Evolutionary conservation across 1,140 invertebrate species (phyloP).

Genomic region (Aphidius gifuensis): DNA sequence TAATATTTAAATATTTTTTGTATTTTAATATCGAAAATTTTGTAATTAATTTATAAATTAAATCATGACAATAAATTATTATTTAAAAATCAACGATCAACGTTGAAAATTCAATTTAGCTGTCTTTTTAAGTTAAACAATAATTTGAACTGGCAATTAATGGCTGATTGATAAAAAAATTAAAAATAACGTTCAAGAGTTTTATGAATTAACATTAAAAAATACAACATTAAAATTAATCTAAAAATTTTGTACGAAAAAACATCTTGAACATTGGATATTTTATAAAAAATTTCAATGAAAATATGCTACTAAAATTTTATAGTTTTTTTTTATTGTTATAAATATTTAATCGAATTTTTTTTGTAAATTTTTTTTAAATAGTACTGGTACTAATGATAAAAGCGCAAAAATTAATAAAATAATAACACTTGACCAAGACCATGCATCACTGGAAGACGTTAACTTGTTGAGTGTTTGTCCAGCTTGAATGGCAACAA

Average conservation of each 20-base stretch:
- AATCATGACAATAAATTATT: too few relatives aligned
- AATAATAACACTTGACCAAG: constrained; percentile 80
- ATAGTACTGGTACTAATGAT: constrained; percentile 85
- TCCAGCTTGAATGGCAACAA: constrained; percentile 96
- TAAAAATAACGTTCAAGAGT: too few relatives aligned
- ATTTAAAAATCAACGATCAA: constrained; percentile 1
- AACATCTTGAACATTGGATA: too few relatives aligned
- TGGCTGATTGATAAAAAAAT: too few relatives aligned
- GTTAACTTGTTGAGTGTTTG: constrained; percentile 92
- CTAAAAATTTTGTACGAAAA: too few relatives aligned
- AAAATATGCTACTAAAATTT: too few relatives aligned
- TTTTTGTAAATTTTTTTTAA: constrained; percentile 78
- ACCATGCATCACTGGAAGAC: constrained; percentile 85
- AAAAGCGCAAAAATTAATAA: constrained; percentile 75
- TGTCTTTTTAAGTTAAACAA: too few relatives aligned
- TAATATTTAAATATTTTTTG: not conserved
- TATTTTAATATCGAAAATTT: not conserved
- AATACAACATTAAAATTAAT: too few relatives aligned
- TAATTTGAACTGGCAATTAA: too few relatives aligned
- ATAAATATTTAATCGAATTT: constrained; percentile 69
- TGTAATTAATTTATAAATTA: not conserved
- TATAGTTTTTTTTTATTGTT: not conserved
- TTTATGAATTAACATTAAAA: too few relatives aligned
- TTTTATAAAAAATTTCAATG: too few relatives aligned
- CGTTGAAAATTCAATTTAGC: not conserved